phyloP scores from a whole-genome alignment of 1,140 invertebrate genomes.

The Tetramorium parvispinum region DNA sequence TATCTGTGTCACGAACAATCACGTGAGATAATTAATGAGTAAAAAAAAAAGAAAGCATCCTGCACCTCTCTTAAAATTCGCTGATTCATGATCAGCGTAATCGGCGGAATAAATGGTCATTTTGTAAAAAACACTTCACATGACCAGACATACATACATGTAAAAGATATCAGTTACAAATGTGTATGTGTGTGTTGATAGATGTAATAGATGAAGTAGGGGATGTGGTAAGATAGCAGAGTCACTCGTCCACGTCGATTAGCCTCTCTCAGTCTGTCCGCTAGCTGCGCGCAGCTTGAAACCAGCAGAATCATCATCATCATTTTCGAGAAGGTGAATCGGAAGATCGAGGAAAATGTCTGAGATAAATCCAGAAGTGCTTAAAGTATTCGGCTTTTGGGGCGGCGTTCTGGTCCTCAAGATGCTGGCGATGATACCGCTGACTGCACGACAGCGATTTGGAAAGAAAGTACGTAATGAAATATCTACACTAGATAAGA shows the following conservation, averaged over 20 bases:
- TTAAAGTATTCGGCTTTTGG: constrained; percentile 87
- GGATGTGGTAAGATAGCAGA: too few relatives aligned
- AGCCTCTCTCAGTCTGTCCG: background rate
- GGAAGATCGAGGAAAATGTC: background rate
- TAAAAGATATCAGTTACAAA: too few relatives aligned
- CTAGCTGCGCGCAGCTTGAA: too few relatives aligned
- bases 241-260: background rate
- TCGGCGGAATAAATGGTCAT: too few relatives aligned
- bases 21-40: too few relatives aligned
- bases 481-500: background rate
- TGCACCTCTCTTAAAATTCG: too few relatives aligned
- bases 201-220: too few relatives aligned
- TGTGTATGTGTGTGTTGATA: background rate
- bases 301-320: background rate
- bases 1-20: too few relatives aligned
- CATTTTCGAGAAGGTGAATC: background rate
- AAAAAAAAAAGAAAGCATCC: too few relatives aligned
- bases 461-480: constrained; percentile 85
- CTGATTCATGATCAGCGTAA: too few relatives aligned
- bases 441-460: constrained; percentile 86
- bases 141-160: too few relatives aligned
- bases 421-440: constrained; percentile 86
- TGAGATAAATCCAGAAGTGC: constrained; percentile 47
- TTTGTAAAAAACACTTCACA: too few relatives aligned
- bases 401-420: constrained; percentile 87